Evolutionary conservation across 2,888 invertebrate species (phyloP).

Genomic region (Lithophane socia): DNA sequence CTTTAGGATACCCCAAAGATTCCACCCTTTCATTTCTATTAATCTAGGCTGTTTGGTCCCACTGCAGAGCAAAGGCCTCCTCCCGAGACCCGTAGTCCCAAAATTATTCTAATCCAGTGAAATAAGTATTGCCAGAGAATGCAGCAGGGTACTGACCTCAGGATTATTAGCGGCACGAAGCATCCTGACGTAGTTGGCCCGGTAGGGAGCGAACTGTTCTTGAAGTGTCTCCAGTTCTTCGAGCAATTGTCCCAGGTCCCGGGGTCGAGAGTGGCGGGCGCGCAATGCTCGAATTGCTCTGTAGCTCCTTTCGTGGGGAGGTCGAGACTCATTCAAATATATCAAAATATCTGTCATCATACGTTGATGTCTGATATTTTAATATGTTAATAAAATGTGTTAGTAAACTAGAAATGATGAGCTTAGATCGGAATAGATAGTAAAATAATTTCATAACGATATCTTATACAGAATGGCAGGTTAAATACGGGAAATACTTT

Average conservation of each 20-base stretch:
- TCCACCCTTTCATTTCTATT: not conserved
- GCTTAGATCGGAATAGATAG: constrained; percentile 13
- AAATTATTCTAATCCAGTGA: not conserved
- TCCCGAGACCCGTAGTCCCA: not conserved
- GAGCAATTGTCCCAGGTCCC: constrained; percentile 75
- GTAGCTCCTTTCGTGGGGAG: constrained; percentile 57
- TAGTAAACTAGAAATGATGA: constrained; percentile 27
- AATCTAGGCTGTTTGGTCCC: not conserved
- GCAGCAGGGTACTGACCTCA: constrained; percentile 63
- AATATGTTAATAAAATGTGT: constrained; percentile 15
- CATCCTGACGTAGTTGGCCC: constrained; percentile 70
- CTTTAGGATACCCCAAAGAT: not conserved
- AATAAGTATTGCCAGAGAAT: not conserved
- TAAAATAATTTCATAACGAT: constrained; percentile 8
- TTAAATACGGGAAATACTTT: not conserved
- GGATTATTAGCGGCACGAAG: constrained; percentile 70
- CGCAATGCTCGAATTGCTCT: constrained; percentile 71
- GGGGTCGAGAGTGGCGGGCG: constrained; percentile 73
- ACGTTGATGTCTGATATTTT: constrained; percentile 35
- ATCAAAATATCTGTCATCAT: constrained; percentile 30
- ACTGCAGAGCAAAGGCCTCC: not conserved
- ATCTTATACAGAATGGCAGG: not conserved
- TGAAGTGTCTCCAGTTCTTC: constrained; percentile 78
- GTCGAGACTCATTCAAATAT: constrained; percentile 29
- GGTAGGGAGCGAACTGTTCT: constrained; percentile 76